Conservation (phyloP, 2,797 vertebrate species). For the Apodemus agrarius region DNA sequence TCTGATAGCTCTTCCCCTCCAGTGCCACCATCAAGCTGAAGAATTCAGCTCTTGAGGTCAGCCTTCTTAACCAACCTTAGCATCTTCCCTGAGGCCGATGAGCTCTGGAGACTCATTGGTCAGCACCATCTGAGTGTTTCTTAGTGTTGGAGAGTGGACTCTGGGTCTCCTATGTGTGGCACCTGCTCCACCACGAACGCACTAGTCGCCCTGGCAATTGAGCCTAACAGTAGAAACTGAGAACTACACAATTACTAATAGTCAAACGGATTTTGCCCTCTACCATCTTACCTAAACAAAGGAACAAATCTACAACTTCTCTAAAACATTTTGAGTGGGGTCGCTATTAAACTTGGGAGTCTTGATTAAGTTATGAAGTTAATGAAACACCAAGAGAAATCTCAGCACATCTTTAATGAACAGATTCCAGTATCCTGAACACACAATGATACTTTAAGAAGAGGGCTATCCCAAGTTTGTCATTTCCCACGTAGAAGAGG, state of each 20-base stretch:
- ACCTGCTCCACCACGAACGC: background rate
- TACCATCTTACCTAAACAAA: background rate
- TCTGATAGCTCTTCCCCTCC: background rate
- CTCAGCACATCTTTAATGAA: background rate
- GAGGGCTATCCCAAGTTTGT: background rate
- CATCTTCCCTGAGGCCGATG: background rate
- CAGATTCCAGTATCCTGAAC: background rate
- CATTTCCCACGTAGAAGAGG: background rate
- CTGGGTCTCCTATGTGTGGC: background rate
- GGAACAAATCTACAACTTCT: background rate
- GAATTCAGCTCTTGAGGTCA: background rate
- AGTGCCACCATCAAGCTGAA: background rate
- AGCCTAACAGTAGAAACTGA: slow-evolving; percentile 49
- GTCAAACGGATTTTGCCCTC: slow-evolving; percentile 14
- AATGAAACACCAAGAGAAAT: slow-evolving; percentile 36
- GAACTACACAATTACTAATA: background rate
- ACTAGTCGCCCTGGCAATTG: background rate
- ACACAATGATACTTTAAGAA: slow-evolving; percentile 33
- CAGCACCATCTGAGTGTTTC: background rate
- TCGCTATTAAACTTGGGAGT: background rate
- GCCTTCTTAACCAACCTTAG: background rate
- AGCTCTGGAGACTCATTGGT: background rate
- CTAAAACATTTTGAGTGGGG: slow-evolving; percentile 1
- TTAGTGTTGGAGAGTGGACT: background rate
- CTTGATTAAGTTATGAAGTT: slow-evolving; percentile 28